Evolutionary conservation across 2,888 invertebrate species (phyloP).

Genomic region (Platycheirus rosarum): DNA sequence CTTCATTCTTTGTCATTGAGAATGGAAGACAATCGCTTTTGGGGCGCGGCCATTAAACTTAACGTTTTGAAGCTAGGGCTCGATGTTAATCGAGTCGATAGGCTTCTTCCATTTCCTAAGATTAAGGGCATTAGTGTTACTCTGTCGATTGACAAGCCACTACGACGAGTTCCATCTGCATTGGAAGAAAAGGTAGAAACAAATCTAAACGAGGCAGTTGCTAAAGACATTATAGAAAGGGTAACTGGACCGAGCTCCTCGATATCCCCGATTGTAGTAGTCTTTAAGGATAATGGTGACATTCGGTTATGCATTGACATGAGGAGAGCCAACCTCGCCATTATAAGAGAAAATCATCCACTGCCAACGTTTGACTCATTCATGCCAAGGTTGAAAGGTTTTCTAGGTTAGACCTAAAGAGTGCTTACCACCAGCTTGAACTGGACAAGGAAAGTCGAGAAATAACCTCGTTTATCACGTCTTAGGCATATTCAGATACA

Average conservation of each 20-base stretch:
- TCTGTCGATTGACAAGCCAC: slow-evolving; percentile 45
- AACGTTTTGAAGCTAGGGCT: slow-evolving; percentile 62
- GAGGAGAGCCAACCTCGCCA: slow-evolving; percentile 78
- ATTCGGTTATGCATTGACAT: slow-evolving; percentile 79
- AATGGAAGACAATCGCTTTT: slow-evolving; percentile 68
- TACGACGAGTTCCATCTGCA: slow-evolving; percentile 76
- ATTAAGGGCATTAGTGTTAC: slow-evolving; percentile 75
- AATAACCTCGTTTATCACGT: too few species aligned
- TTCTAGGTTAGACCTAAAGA: too few species aligned
- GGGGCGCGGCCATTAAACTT: slow-evolving; percentile 62
- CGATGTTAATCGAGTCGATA: slow-evolving; percentile 37
- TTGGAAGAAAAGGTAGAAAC: slow-evolving; percentile 49
- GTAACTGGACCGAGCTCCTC: slow-evolving; percentile 77
- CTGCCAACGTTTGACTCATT: too few species aligned
- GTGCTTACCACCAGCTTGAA: too few species aligned
- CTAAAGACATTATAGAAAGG: slow-evolving; percentile 77
- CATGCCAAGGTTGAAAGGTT: too few species aligned
- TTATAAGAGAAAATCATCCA: slow-evolving; percentile 68
- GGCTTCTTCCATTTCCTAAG: slow-evolving; percentile 70
- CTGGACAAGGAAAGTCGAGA: too few species aligned
- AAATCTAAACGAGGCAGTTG: slow-evolving; percentile 74
- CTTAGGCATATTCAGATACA: too few species aligned
- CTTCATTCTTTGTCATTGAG: slow-evolving; percentile 55
- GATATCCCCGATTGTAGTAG: slow-evolving; percentile 78
- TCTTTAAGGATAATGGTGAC: slow-evolving; percentile 77